Evolutionary conservation across 2,113 vertebrate species (phyloP), one percentile per base, ranked within the genome.

Genomic region (Ptychochromis oligacanthus): DNA sequence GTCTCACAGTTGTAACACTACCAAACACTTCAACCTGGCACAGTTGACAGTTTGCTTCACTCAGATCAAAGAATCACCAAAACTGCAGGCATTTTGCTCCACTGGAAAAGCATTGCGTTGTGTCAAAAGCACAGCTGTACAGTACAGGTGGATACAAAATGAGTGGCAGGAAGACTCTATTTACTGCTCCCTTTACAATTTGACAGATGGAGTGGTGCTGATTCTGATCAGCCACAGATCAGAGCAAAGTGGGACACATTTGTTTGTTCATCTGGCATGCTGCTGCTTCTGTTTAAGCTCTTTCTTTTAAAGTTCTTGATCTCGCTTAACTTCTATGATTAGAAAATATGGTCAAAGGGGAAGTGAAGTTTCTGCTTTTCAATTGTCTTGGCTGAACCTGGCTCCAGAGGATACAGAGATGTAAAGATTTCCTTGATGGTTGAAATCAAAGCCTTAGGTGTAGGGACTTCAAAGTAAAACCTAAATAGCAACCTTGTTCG

Each of bases 91-190:
- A 55, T 76, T 72, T 82, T 77, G 52, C 28, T 79, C 82, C 60
- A 54, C 75, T 46, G 67, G 49, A 57, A 75, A 84, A 70, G 59
- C n/a, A 36, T 13, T 54, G 72, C n/a, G 43, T 26, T 85, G 61
- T 81, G 76, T 89, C 87, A 85, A 77, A n/a, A 79, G 83, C 77
- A 80, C 79, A 83, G 60, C 80, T 89, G 85, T 80, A 85, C 52
- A 58, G 15, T 7, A 26, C 77, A 67, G 77, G 67, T 86, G 36
- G 36, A 85, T 79, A 75, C 43, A 52, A 24, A 84, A 43, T 79
- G 78, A 90, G 55, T 78, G 84, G 22, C 82, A 80, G 59, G 34
- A 83, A 60, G 65, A 61, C 58, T 40, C 75, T 57, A 76, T 57
- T 77, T 54, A 31, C 20, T 2, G 28, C 78, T 83, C 72, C 52